Evolutionary conservation across 2,888 invertebrate genomes (phyloP), one percentile per base, ranked within the genome.

Genomic region (Petrolisthes cinctipes): DNA sequence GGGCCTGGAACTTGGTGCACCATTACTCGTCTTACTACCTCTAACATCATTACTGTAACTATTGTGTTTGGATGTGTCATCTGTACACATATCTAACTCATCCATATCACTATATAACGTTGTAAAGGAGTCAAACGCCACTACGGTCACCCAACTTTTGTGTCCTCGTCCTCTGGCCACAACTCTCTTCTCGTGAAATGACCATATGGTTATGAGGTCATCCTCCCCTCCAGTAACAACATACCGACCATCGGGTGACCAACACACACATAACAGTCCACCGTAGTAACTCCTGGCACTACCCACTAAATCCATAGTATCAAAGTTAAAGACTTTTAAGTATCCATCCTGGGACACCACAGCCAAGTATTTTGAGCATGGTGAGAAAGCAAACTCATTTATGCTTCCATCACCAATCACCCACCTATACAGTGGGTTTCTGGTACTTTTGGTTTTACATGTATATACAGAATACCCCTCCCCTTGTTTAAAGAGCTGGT

Each of bases 121-220:
- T 0, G 96, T 96, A 92, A 95, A 97, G 0, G 97, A 96, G 93
- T 98, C 98, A 92, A 99, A 98, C 5, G 98, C 97, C 37, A 99
- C 99, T 37, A 98, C 97, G 83, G 97, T 97, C 23, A 99, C 98
- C 99, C 99, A 99, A 86, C 98, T 98, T 91, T 97, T 95, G 93
- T 99, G 99, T 0, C 99, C 99, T 92, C 98, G 98, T 0, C 99
- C 99, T 75, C 99, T 94, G n/a, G 99, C 99, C 7, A 99, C 97
- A 6, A 99, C 98, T 82, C 98, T 94, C 91, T 97, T 95, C 92
- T 99, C 98, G 91, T 95, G 95, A 92, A 98, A 95, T 83, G 97
- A 98, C 97, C 98, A 99, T 68, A 99, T 97, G 0, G 99, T 99
- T 83, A 99, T 97, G 89, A 99, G 94, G 94, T 99, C 99, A 94